Conservation (phyloP, 2,113 vertebrate genomes). For the Pygoscelis antarcticus region DNA sequence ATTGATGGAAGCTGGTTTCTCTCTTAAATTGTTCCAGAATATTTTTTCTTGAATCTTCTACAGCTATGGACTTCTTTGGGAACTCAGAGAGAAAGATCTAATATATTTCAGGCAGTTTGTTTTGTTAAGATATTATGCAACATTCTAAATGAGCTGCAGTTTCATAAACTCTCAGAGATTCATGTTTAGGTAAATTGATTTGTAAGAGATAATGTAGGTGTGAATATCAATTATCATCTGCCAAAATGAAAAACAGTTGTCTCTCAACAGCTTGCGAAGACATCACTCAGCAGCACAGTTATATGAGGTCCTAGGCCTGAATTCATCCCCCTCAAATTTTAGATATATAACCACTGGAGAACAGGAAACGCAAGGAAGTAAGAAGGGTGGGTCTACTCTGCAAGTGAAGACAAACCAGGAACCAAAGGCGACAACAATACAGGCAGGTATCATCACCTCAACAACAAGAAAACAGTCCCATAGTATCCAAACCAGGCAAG, state of each 20-base stretch:
- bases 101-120: background rate
- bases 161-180: background rate
- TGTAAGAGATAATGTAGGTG: background rate
- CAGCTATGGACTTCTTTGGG: background rate
- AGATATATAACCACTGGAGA: background rate
- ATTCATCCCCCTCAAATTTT: background rate
- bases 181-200: background rate
- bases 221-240: background rate
- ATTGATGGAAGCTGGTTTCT: background rate
- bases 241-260: background rate
- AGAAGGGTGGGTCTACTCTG: background rate
- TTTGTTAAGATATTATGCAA: background rate
- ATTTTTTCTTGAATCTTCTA: background rate
- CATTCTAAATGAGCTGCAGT: background rate
- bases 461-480: background rate
- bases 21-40: background rate
- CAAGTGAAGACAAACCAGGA: background rate
- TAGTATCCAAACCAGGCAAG: background rate
- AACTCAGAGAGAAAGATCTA: background rate
- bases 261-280: background rate
- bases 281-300: background rate
- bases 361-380: background rate
- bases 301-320: background rate
- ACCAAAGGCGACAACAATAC: background rate
- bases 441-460: background rate